Evolutionary conservation across 2,888 invertebrate genomes (phyloP), one percentile per base, ranked within the genome.

Genomic region (Phalangium opilio): DNA sequence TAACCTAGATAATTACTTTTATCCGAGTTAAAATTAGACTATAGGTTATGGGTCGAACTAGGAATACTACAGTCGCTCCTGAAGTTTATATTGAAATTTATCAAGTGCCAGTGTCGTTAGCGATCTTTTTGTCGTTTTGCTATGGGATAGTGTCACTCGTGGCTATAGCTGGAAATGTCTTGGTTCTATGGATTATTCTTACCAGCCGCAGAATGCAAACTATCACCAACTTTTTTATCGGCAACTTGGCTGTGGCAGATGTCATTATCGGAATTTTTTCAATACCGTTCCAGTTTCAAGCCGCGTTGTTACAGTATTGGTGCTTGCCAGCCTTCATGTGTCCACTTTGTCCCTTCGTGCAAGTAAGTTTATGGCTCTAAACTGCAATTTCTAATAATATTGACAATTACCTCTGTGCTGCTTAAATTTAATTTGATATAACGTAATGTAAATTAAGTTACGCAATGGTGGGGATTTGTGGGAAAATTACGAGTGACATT

Each of bases 221-320:
- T 52, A 82, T 67, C 10, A 86, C 85, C 40, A 85, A 85, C 66
- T 80, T 81, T 66, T 85, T 83, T 67, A 84, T 86, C 42, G 81
- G 83, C 14, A 86, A 86, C 68, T 70, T 87, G 63, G 85, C 86
- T 2, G 69, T 83, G 55, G 84, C 85, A 18, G 86, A 87, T 64
- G 82, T 86, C 61, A 78, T 83, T 54, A 84, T 86, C 62, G 85
- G 83, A 50, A 70, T 85, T 57, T 84, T 86, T 63, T 79, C 81
- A 52, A 82, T 85, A 63, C 86, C 86, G 55, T 86, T 87, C 70
- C 74, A 85, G 78, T 86, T 86, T 63, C 85, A 86, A 73, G 85
- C 86, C 3, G 87, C 87, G 2, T 67, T 86, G 41, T 71, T 86
- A 10, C 87, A 89, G 66, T 71, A 81, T 55, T 89, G 89, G 87